These are phyloP conservation scores for Cladopsammia gracilis DNA, from an alignment of 64 coral and sea anemone genomes.

Conservation along the genomic window DNA sequence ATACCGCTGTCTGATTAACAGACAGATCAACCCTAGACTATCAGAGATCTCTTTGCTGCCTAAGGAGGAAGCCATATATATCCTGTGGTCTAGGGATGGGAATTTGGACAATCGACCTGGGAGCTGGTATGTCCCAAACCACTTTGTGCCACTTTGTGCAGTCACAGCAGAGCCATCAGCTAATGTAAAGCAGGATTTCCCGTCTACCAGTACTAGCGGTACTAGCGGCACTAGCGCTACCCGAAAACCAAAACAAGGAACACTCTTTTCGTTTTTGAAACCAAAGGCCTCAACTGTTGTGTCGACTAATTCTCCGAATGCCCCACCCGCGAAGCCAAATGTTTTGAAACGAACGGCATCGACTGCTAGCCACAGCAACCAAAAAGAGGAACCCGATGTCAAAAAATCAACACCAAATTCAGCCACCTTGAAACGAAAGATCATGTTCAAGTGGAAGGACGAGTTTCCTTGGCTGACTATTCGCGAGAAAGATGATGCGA, in stretches of 20 bases:
- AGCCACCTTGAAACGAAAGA: not conserved
- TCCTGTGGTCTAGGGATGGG: conserved; percentile 76
- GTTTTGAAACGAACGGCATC: not conserved
- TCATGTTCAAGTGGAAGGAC: conserved; percentile 3
- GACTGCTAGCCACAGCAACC: too few species aligned
- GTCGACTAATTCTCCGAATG: too few species aligned
- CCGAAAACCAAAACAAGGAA: too few species aligned
- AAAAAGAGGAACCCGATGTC: not conserved
- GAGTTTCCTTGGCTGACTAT: not conserved
- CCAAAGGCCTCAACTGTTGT: too few species aligned
- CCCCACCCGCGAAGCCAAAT: not conserved
- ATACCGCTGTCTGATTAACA: too few species aligned
- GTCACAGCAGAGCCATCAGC: not conserved
- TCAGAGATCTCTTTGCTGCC: too few species aligned
- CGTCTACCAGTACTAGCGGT: too few species aligned
- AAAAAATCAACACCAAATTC: not conserved
- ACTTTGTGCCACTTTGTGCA: conserved; percentile 40
- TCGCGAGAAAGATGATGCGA: not conserved
- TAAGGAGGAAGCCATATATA: not conserved
- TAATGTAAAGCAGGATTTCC: too few species aligned
- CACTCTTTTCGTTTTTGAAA: too few species aligned
- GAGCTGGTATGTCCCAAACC: conserved; percentile 55
- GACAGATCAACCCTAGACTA: too few species aligned
- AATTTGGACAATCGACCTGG: conserved; percentile 70
- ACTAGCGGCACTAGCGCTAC: too few species aligned